phyloP scores from a whole-genome alignment of 1,140 invertebrate genomes.

The Drosophila melanica region DNA sequence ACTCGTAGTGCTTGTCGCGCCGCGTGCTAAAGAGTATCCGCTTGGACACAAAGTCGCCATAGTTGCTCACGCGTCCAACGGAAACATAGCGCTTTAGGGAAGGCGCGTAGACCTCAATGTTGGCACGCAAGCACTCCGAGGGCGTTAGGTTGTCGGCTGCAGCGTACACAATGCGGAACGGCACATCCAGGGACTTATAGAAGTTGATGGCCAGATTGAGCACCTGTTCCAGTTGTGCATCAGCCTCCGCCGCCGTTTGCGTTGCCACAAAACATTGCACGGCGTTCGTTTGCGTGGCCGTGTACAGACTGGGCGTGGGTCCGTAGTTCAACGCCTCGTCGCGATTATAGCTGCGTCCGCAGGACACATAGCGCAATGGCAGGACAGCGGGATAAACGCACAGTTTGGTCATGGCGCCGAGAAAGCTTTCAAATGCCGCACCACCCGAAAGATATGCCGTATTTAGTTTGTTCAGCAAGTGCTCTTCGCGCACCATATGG shows the following conservation, averaged over 20 bases:
- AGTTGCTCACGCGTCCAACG: conserved; percentile 86
- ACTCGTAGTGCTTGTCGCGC: conserved; percentile 84
- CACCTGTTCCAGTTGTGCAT: conserved; percentile 84
- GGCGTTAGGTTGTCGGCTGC: conserved; percentile 84
- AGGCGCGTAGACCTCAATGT: conserved; percentile 87
- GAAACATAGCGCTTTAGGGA: conserved; percentile 85
- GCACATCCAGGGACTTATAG: conserved; percentile 85
- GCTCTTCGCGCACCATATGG: conserved; percentile 85
- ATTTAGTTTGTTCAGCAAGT: conserved; percentile 82
- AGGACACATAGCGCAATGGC: conserved; percentile 86
- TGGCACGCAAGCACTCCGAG: conserved; percentile 86
- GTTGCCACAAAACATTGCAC: conserved; percentile 85
- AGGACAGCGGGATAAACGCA: conserved; percentile 85
- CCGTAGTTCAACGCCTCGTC: conserved; percentile 42
- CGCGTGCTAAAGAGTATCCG: conserved; percentile 86
- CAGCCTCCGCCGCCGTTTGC: conserved; percentile 73
- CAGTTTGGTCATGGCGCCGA: conserved; percentile 86
- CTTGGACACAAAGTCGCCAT: conserved; percentile 87
- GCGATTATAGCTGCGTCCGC: conserved; percentile 86
- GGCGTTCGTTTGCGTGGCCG: conserved; percentile 86
- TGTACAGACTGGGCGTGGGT: conserved; percentile 85
- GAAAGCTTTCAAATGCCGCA: conserved; percentile 86
- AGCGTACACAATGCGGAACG: conserved; percentile 86
- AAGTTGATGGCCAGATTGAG: conserved; percentile 84
- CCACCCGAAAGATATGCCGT: conserved; percentile 87